phyloP scores from a whole-genome alignment of 2,113 vertebrate species.

The Oryzias celebensis region DNA sequence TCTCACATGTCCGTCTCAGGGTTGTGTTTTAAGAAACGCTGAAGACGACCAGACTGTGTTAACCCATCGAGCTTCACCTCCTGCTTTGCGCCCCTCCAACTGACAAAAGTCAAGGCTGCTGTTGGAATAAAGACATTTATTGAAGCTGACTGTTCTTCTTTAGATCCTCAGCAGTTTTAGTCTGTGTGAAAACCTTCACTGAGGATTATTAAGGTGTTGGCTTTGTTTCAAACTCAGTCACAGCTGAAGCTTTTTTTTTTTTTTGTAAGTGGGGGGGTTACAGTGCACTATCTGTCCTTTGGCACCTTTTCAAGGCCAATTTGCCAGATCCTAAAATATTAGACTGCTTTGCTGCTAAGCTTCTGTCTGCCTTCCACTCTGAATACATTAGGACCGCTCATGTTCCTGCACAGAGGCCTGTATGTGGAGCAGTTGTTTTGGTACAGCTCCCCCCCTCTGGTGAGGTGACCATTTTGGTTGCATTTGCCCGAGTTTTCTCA shows the following conservation, averaged over 20 bases:
- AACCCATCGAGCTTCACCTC: no score
- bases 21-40: no score
- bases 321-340: slow-evolving; percentile 5
- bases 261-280: neutral
- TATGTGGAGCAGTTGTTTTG: neutral
- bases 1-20: no score
- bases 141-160: neutral
- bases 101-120: no score
- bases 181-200: neutral
- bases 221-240: neutral
- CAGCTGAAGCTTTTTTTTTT: neutral
- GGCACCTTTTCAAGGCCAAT: neutral
- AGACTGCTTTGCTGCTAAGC: neutral
- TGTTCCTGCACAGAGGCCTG: neutral
- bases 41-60: no score
- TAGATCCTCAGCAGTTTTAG: no score
- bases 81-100: no score
- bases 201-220: neutral
- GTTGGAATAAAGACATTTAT: no score
- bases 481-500: slow-evolving; percentile 25
- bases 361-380: neutral
- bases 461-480: slow-evolving; percentile 20
- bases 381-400: slow-evolving; percentile 11
- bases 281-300: neutral
- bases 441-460: neutral